These are phyloP conservation scores for Lanius ludovicianus DNA, from an alignment of 2,113 vertebrate species.

Conservation along the genomic window DNA sequence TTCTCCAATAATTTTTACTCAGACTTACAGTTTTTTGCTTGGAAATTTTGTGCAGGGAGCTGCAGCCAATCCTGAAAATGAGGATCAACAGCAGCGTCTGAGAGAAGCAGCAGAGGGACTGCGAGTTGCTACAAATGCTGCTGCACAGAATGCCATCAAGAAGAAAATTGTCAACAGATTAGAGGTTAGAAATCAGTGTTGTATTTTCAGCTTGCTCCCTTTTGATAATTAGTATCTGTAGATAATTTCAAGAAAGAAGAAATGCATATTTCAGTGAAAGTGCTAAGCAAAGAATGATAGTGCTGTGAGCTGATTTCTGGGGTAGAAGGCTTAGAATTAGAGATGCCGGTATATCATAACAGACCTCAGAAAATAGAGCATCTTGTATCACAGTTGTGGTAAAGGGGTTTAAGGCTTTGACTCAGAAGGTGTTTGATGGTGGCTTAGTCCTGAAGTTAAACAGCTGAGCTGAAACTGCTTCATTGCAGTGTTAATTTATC, in stretches of 20 bases:
- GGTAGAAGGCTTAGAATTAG: background rate
- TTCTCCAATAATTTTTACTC: background rate
- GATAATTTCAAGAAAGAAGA: background rate
- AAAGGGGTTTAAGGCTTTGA: background rate
- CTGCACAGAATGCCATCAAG: constrained; percentile 97
- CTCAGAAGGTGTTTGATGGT: background rate
- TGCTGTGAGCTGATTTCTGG: background rate
- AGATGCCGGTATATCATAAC: background rate
- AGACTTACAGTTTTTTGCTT: background rate
- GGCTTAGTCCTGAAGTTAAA: background rate
- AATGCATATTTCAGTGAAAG: background rate
- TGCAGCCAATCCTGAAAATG: constrained; percentile 95
- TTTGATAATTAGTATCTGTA: background rate
- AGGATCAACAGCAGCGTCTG: constrained; percentile 95
- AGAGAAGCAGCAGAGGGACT: constrained; percentile 95
- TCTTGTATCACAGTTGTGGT: background rate
- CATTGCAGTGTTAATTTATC: background rate
- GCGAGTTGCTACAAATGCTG: constrained; percentile 94
- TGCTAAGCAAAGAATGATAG: background rate
- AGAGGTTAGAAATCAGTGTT: constrained; percentile 79
- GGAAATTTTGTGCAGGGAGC: constrained; percentile 81
- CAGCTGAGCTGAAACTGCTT: background rate
- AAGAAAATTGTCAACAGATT: constrained; percentile 96
- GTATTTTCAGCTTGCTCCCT: background rate
- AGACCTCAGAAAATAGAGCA: background rate